These are phyloP conservation scores for Alethe diademata DNA, from an alignment of 2,113 vertebrate species.

Conservation along the genomic window DNA sequence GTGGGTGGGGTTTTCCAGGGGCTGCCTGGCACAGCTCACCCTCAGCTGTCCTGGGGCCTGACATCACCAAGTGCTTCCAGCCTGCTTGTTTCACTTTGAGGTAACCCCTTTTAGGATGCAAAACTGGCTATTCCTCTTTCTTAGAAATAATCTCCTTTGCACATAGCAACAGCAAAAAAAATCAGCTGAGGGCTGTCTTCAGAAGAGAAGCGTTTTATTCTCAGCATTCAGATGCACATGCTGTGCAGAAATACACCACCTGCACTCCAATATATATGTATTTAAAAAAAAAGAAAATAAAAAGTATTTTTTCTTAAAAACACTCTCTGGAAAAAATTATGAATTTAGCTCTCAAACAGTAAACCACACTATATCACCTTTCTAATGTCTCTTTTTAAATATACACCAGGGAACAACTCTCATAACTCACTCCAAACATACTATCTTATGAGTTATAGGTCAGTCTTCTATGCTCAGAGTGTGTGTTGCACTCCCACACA, in stretches of 20 bases:
- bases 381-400: constrained; percentile 25
- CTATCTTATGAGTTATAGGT: constrained; percentile 51
- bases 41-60: not conserved
- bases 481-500: constrained; percentile 16
- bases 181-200: not conserved
- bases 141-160: not conserved
- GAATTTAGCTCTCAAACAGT: constrained; percentile 14
- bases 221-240: not conserved
- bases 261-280: not conserved
- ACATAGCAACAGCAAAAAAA: not conserved
- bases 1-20: accelerated
- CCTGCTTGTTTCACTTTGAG: not conserved
- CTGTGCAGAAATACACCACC: not conserved
- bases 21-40: not conserved
- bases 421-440: constrained; percentile 10
- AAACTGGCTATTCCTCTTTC: not conserved
- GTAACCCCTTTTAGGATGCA: not conserved
- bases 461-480: not conserved
- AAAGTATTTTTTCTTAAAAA: not conserved
- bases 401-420: constrained; percentile 8
- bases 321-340: not conserved
- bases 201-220: not conserved
- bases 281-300: not conserved
- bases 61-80: not conserved
- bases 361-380: constrained; percentile 1